Base-by-base conservation (phyloP, 2,797 vertebrate species). In the Perdix hodgsoniae region DNA sequence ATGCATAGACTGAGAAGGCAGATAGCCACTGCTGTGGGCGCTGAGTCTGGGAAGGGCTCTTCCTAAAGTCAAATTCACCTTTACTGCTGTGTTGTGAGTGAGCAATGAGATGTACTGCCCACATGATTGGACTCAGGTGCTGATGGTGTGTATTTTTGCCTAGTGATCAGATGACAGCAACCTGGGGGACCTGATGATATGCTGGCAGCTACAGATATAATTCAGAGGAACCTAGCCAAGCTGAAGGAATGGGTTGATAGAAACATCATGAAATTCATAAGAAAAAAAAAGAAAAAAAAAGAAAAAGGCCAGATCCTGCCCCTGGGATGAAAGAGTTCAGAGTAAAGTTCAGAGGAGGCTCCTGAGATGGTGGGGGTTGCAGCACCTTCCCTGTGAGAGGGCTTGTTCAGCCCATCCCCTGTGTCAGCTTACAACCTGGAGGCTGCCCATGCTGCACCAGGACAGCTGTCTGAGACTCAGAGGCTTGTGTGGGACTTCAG, bases 31-130 rank as follows among this genome's bases (percentile, higher is more conserved):
- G 8, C 52, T 47, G 22, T 22, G 47, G 59, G 7, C 44, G 5
- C 10, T 69, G 31, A 64, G 67, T 29, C 31, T 78, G 44, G 16
- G 42, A 35, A 60, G 77, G 44, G 31, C 19, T 59, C 29, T 61
- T n/a, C 11, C 9, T 1, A 8, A 54, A 80, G 70, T 15, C n/a
- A 72, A 26, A 16, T 45, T 31, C 37, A 79, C 24, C 9, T 63
- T 50, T 57, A 17, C 6, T 80, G 17, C 33, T 70, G 35, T 61
- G 60, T 65, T 76, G 16, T 57, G n/a, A 72, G 50, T 5, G 4
- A n/a, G n/a, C 22, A 52, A 27, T 9, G 15, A 0, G 2, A 42
- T 19, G 26, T 37, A 37, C 10, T 29, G 52, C 9, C n/a, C 42
- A 14, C 31, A 35, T 49, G 7, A 19, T 23, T 50, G 37, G 10